phyloP scores from a whole-genome alignment of 2,797 vertebrate genomes.

The Anguilla pacifica region DNA sequence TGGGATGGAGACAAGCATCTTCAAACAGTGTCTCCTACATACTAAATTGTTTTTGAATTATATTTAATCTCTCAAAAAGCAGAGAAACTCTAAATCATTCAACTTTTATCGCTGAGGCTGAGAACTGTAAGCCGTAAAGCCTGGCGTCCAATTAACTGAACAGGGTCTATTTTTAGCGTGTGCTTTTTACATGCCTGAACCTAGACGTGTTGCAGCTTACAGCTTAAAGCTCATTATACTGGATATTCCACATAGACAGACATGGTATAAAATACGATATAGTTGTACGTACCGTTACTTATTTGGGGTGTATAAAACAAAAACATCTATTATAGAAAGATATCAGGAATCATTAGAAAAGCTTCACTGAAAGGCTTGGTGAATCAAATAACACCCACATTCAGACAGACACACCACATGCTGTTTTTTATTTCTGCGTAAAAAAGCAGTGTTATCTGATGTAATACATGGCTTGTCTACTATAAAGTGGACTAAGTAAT shows the following conservation, averaged over 20 bases:
- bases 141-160: background rate
- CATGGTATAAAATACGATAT: background rate
- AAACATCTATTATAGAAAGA: background rate
- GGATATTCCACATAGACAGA: background rate
- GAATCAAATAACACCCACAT: background rate
- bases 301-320: background rate
- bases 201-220: background rate
- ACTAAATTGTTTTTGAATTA: background rate
- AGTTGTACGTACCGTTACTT: background rate
- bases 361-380: background rate
- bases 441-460: background rate
- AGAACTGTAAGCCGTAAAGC: background rate
- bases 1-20: background rate
- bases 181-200: conserved; percentile 11
- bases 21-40: background rate
- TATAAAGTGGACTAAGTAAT: background rate
- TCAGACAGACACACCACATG: background rate
- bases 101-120: background rate
- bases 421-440: background rate
- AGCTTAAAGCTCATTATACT: background rate
- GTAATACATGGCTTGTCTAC: background rate
- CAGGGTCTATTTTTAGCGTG: conserved; percentile 12
- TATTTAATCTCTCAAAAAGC: background rate
- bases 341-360: background rate
- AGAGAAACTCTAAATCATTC: background rate